Evolutionary conservation across 2,113 vertebrate species (phyloP).

Genomic region (Zosterops hypoxanthus): DNA sequence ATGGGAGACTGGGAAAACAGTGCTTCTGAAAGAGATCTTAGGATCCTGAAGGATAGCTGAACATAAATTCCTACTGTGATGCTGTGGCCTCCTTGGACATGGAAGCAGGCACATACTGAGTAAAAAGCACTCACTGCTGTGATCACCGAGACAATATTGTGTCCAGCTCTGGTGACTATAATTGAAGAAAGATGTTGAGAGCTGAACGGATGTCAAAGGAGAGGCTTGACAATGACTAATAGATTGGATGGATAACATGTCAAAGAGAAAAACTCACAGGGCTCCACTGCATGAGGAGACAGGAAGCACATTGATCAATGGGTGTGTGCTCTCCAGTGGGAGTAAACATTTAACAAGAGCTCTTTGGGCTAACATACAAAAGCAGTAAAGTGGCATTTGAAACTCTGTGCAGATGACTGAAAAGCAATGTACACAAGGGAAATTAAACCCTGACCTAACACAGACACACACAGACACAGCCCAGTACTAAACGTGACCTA

Average conservation of each 20-base stretch:
- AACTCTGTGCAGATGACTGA: background rate
- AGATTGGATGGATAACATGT: background rate
- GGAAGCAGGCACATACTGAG: background rate
- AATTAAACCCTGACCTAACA: background rate
- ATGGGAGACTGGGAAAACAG: background rate
- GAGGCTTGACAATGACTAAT: background rate
- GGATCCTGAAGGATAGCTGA: background rate
- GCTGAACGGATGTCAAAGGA: background rate
- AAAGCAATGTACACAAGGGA: background rate
- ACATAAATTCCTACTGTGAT: background rate
- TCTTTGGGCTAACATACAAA: background rate
- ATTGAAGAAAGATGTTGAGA: conserved; percentile 19
- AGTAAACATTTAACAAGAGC: background rate
- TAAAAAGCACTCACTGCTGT: background rate
- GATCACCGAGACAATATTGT: background rate
- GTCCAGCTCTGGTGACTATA: background rate
- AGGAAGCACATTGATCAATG: background rate
- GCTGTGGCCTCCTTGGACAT: background rate
- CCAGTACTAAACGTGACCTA: background rate
- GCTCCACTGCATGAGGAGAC: background rate
- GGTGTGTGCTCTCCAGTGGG: background rate
- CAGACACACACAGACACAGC: background rate
- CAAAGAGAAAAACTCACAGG: background rate
- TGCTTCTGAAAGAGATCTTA: background rate
- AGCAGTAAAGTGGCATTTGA: background rate